Evolutionary conservation across 2,888 invertebrate species (phyloP).

Genomic region (Temnothorax unifasciatus): DNA sequence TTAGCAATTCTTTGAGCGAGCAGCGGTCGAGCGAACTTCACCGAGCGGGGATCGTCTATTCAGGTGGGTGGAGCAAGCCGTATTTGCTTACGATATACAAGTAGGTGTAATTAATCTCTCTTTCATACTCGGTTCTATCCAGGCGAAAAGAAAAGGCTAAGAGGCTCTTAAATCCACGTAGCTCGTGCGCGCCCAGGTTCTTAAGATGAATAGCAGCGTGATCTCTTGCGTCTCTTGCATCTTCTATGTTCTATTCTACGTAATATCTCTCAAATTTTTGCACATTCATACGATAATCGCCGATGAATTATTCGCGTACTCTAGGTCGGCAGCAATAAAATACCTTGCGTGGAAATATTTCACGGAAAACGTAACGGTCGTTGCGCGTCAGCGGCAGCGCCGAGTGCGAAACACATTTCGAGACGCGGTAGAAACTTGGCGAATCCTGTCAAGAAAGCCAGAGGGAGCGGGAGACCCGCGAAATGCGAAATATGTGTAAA

Average conservation of each 20-base stretch:
- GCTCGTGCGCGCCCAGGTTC: not conserved
- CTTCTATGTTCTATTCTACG: not conserved
- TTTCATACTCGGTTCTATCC: slow-evolving; percentile 70
- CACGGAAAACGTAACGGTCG: slow-evolving; percentile 4
- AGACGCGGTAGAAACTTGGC: not conserved
- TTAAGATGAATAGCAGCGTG: slow-evolving; percentile 41
- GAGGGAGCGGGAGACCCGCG: not conserved
- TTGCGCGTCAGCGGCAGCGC: not conserved
- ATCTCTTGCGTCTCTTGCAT: slow-evolving; percentile 25
- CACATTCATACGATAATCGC: slow-evolving; percentile 17
- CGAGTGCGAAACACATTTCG: slow-evolving; percentile 29
- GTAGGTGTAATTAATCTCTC: slow-evolving; percentile 78
- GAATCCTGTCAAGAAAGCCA: slow-evolving; percentile 43
- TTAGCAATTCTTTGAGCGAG: slow-evolving; percentile 76
- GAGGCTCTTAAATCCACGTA: slow-evolving; percentile 44
- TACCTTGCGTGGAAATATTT: slow-evolving; percentile 12
- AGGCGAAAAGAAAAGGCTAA: slow-evolving; percentile 58
- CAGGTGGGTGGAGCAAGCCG: slow-evolving; percentile 65
- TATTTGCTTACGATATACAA: slow-evolving; percentile 77
- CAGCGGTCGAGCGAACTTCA: slow-evolving; percentile 64
- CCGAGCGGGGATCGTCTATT: slow-evolving; percentile 63
- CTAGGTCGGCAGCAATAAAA: not conserved
- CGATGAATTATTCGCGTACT: slow-evolving; percentile 20
- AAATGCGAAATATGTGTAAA: slow-evolving; percentile 44
- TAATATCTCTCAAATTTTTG: slow-evolving; percentile 25